Percentiles rank a stretch among this genome's conserved stretches.
Evolutionary conservation across 2,113 vertebrate genomes (phyloP).

Genomic region (Thryonomys swinderianus): DNA sequence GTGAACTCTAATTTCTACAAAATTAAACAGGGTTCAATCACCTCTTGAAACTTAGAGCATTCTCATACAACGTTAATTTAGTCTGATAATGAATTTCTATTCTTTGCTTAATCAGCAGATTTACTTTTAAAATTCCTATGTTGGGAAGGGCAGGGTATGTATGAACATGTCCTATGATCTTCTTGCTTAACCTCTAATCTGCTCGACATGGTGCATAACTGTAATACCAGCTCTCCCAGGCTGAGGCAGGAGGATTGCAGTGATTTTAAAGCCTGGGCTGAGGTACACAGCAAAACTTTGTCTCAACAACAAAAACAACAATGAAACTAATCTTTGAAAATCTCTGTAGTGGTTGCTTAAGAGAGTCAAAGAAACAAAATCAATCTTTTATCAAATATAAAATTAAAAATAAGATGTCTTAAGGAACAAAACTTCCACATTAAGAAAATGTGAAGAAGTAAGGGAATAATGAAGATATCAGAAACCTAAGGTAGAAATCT

Average conservation of each 20-base stretch:
- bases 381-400: not conserved
- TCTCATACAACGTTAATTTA: not conserved
- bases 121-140: not conserved
- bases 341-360: not conserved
- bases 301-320: not conserved
- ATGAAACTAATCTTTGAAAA: not conserved
- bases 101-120: not conserved
- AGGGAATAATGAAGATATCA: not conserved
- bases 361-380: not conserved
- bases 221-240: not conserved
- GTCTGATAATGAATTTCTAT: not conserved
- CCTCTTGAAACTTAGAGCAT: not conserved
- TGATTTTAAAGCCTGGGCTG: not conserved
- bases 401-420: not conserved
- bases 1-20: not conserved
- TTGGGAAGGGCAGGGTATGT: accelerated
- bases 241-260: not conserved
- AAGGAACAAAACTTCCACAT: not conserved
- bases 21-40: not conserved
- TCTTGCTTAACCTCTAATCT: not conserved
- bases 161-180: not conserved
- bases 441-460: not conserved
- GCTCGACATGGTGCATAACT: not conserved
- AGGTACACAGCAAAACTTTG: not conserved
- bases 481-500: not conserved